These are phyloP conservation scores for Drosophila borborema DNA, from an alignment of 2,888 invertebrate species.

Conservation along the genomic window DNA sequence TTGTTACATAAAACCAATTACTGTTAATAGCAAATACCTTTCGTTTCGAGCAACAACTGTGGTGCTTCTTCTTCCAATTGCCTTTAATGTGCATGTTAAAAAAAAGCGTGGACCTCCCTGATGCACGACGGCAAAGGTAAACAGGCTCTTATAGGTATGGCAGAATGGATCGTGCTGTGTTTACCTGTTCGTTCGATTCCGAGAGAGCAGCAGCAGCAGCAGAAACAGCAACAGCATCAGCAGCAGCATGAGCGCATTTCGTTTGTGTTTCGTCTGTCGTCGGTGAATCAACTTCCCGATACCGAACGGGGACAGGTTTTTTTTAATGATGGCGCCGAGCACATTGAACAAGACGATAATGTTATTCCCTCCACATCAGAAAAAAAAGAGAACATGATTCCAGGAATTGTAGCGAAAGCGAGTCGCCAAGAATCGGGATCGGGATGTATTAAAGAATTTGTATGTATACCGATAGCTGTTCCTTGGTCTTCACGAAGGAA, in stretches of 20 bases:
- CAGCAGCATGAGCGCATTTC: slow-evolving; percentile 32
- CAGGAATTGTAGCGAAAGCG: slow-evolving; percentile 67
- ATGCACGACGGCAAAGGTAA: slow-evolving; percentile 41
- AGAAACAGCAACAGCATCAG: slow-evolving; percentile 25
- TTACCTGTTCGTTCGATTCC: slow-evolving; percentile 50
- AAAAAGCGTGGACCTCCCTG: slow-evolving; percentile 40
- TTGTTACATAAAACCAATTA: slow-evolving; percentile 16
- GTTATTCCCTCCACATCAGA: slow-evolving; percentile 71
- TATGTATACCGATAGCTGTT: not conserved
- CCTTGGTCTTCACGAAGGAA: slow-evolving; percentile 5
- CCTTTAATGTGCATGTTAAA: slow-evolving; percentile 37
- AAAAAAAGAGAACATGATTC: slow-evolving; percentile 59
- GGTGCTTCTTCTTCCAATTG: slow-evolving; percentile 24
- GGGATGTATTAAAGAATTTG: slow-evolving; percentile 21
- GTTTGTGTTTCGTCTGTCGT: slow-evolving; percentile 40
- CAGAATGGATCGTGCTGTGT: slow-evolving; percentile 54
- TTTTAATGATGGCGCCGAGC: slow-evolving; percentile 77
- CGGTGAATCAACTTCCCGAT: slow-evolving; percentile 53
- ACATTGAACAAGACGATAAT: slow-evolving; percentile 76
- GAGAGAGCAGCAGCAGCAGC: slow-evolving; percentile 11
- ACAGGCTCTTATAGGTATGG: slow-evolving; percentile 42
- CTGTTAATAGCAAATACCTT: slow-evolving; percentile 10
- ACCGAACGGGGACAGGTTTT: slow-evolving; percentile 65
- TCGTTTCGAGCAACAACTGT: slow-evolving; percentile 26
- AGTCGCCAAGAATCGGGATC: slow-evolving; percentile 12